Base-by-base conservation (phyloP, 2,888 invertebrate species). In the Lithosia quadra region DNA sequence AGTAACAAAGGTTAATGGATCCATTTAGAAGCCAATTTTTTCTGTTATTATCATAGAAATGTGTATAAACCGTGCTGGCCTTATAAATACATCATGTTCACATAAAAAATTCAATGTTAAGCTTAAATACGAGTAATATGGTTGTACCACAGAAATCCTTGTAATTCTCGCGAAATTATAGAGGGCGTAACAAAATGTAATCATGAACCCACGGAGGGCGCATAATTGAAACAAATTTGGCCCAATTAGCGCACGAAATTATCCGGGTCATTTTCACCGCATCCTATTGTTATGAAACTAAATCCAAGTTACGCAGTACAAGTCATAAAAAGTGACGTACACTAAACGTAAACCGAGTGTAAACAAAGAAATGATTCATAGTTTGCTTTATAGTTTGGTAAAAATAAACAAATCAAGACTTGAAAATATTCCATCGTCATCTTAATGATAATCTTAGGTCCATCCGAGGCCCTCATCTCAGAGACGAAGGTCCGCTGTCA, bases 151-250 rank as follows among this genome's bases (percentile, higher is more conserved):
- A 68, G 63, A 28, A 67, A 63, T 58, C 67, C 66, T 65, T 64
- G 7, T 74, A 75, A 74, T 79, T 68, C 36, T 67, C 67, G 61
- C 57, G 63, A 71, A 67, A 79, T 66, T 67, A 36, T 67, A n/a
- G 73, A 43, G 13, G 43, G 34, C 64, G 61, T 65, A 61, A 28
- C 53, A 69, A 55, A 75, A 78, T 66, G 67, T 66, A 80, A 80
- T 80, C 70, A 73, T 63, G 63, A 60, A 55, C 70, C 63, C 68
- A 55, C 58, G 63, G 68, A 56, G 39, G 57, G 11, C 33, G 68
- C 59, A 76, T 43, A 75, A 81, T 78, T 76, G 63, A 72, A 70
- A 62, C 61, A 60, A 70, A 81, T 81, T 74, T 73, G 69, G 34
- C 73, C 68, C 75, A 71, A 73, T 79, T 76, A 75, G 63, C 70